phyloP scores from a whole-genome alignment of 1,140 invertebrate species.

The Idris sp. region DNA sequence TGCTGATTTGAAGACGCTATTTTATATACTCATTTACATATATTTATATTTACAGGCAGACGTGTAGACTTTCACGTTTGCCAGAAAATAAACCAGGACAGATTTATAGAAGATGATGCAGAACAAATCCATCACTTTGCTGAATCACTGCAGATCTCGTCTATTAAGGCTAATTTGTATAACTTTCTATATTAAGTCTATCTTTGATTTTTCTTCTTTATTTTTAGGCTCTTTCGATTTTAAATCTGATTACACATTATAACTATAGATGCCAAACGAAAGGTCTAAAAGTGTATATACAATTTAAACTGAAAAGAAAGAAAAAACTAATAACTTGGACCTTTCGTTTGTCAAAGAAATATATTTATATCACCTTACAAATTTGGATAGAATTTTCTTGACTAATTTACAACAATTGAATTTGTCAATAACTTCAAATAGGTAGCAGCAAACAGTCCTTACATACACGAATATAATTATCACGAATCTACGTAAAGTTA shows the following conservation, averaged over 20 bases:
- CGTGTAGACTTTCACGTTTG: slow-evolving; percentile 49
- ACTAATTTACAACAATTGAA: slow-evolving; percentile 52
- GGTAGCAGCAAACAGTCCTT: slow-evolving; percentile 44
- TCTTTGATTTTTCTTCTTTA: slow-evolving; percentile 78
- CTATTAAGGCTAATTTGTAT: slow-evolving; percentile 72
- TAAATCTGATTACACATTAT: no score
- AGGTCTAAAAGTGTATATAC: no score
- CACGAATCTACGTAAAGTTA: slow-evolving; percentile 50
- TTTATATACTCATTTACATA: no score
- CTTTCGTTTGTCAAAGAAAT: slow-evolving; percentile 8
- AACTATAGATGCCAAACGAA: no score
- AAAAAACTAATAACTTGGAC: no score
- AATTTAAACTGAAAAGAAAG: no score
- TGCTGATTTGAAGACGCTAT: slow-evolving; percentile 41
- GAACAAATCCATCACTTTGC: slow-evolving; percentile 68
- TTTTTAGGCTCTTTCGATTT: no score
- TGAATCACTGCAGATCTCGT: slow-evolving; percentile 75
- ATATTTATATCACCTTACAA: slow-evolving; percentile 37
- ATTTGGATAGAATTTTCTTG: slow-evolving; percentile 47
- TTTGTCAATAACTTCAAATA: slow-evolving; percentile 36
- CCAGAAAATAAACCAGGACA: no score
- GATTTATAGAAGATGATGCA: no score
- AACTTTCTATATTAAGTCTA: slow-evolving; percentile 75
- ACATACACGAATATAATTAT: slow-evolving; percentile 52
- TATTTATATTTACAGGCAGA: slow-evolving; percentile 64